These are phyloP conservation scores for Pseudococcus longispinus DNA, from an alignment of 2,888 invertebrate genomes.

Conservation along the genomic window DNA sequence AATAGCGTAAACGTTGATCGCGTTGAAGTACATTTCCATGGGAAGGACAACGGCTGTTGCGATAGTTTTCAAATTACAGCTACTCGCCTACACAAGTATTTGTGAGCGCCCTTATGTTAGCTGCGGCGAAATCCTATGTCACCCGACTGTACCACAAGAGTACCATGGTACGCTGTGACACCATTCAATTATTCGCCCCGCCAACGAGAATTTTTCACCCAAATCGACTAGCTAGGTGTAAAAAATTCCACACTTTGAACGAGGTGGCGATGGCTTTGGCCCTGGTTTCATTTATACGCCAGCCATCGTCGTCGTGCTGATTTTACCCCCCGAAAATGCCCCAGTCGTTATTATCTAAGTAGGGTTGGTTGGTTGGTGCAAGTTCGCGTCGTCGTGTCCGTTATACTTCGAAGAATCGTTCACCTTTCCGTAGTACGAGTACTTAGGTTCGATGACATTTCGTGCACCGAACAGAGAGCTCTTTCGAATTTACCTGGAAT, in stretches of 20 bases:
- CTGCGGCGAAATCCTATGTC: not conserved
- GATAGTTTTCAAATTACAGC: not conserved
- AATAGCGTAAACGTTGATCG: not conserved
- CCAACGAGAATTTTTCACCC: not conserved
- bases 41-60: constrained; percentile 4
- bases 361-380: not conserved
- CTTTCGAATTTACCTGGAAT: not conserved
- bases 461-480: not conserved
- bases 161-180: not conserved
- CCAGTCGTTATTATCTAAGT: too few relatives aligned
- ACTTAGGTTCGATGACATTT: not conserved
- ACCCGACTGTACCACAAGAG: not conserved
- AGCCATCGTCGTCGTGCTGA: too few relatives aligned
- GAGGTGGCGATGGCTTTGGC: not conserved
- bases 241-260: not conserved
- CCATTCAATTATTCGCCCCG: not conserved
- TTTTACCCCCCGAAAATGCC: too few relatives aligned
- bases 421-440: not conserved
- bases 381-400: not conserved
- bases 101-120: not conserved
- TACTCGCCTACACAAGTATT: not conserved
- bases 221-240: not conserved
- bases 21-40: not conserved
- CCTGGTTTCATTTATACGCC: too few relatives aligned
- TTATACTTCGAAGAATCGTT: not conserved